A percentile compares a stretch with the other conserved stretches of the same genome.
Conservation (phyloP, 2,113 vertebrate species). For the Leptosomus discolor region DNA sequence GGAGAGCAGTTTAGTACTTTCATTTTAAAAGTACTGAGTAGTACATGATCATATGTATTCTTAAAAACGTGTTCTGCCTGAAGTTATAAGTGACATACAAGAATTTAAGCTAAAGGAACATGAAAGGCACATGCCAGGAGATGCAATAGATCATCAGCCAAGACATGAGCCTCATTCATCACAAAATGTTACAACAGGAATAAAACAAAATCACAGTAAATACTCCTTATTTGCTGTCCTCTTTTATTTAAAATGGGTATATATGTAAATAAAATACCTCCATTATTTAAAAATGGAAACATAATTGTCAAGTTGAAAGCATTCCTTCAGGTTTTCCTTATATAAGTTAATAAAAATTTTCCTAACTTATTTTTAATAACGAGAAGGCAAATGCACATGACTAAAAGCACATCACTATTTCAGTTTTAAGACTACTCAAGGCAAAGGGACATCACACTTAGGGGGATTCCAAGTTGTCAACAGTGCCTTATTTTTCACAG, state of each 20-base stretch:
- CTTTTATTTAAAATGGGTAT: background rate
- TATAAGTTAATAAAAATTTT: background rate
- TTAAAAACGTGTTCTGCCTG: background rate
- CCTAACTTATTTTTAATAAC: background rate
- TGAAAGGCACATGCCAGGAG: background rate
- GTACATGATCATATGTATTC: fast-evolving
- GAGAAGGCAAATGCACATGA: background rate
- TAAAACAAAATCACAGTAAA: background rate
- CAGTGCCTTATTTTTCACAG: slow-evolving; percentile 39
- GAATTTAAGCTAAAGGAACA: background rate
- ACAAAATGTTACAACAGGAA: background rate
- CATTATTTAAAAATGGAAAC: background rate
- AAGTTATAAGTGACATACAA: background rate
- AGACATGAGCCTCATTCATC: background rate
- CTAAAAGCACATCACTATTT: background rate
- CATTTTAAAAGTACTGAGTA: background rate
- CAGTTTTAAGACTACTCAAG: background rate
- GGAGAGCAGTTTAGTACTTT: background rate
- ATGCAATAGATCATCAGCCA: background rate
- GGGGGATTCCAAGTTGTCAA: slow-evolving; percentile 41
- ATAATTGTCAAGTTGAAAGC: background rate
- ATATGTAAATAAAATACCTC: background rate
- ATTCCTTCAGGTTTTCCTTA: background rate
- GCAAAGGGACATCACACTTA: slow-evolving; percentile 11
- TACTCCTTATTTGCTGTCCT: background rate